A percentile compares a stretch with the other conserved stretches of the same genome.
Evolutionary conservation across 2,113 vertebrate species (phyloP).

Genomic region (Ceyx margarethae): DNA sequence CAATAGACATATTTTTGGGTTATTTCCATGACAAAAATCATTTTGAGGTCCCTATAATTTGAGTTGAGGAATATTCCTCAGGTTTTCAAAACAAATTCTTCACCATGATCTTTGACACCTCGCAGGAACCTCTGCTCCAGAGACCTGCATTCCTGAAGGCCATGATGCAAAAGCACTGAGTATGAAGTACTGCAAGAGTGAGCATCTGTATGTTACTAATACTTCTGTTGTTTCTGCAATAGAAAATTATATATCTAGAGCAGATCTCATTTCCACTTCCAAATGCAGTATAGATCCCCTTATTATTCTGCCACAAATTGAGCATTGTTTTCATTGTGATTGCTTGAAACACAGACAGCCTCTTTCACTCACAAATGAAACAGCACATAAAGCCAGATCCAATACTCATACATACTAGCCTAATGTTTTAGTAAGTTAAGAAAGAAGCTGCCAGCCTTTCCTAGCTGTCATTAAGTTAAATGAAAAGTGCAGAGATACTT

Average conservation of each 20-base stretch:
- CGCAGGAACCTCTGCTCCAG: not conserved
- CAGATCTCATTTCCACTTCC: slow-evolving; percentile 39
- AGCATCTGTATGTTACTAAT: not conserved
- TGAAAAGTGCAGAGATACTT: not conserved
- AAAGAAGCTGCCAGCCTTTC: slow-evolving; percentile 15
- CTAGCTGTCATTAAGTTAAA: slow-evolving; percentile 17
- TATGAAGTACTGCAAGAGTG: rapidly evolving
- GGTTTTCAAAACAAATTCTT: not conserved
- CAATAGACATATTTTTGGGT: not conserved
- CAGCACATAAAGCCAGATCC: not conserved
- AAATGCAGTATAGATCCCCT: slow-evolving; percentile 37
- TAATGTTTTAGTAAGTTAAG: slow-evolving; percentile 23
- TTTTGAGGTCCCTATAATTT: not conserved
- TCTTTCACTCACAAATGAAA: slow-evolving; percentile 50
- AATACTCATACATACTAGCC: not conserved
- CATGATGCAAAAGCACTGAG: not conserved
- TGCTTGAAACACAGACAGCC: slow-evolving; percentile 23
- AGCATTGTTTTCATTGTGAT: slow-evolving; percentile 20
- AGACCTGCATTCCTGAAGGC: not conserved
- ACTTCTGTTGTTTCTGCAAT: not conserved
- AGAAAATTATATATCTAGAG: slow-evolving; percentile 10
- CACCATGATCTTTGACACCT: not conserved
- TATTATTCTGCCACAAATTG: slow-evolving; percentile 36
- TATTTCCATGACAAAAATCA: not conserved
- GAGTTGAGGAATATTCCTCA: not conserved